phyloP scores from a whole-genome alignment of 2,797 vertebrate genomes.

The Gadopsis bispinosus region DNA sequence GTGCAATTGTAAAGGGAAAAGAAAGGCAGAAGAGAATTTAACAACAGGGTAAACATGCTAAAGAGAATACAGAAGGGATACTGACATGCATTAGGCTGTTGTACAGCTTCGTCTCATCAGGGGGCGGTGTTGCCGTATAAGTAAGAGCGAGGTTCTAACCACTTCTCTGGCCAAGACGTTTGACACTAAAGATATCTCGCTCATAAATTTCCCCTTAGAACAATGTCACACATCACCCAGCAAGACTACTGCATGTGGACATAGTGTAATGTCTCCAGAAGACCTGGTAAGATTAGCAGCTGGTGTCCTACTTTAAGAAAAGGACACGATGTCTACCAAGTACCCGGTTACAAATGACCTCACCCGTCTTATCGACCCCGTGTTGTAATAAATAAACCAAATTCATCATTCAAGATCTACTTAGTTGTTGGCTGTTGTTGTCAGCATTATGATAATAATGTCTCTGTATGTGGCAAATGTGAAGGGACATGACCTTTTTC shows the following conservation, averaged over 20 bases:
- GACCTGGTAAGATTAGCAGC: conserved; percentile 57
- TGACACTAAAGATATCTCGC: conserved; percentile 69
- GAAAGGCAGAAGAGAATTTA: conserved; percentile 28
- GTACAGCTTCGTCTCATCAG: conserved; percentile 47
- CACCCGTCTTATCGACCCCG: not conserved
- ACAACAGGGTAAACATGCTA: conserved; percentile 1
- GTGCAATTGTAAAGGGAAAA: conserved; percentile 16
- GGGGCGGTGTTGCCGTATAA: conserved; percentile 52
- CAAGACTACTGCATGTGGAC: conserved; percentile 36
- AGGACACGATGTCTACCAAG: conserved; percentile 54
- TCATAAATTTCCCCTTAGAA: conserved; percentile 67
- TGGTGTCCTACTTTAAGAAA: conserved; percentile 65
- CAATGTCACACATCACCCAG: conserved; percentile 64
- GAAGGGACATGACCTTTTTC: conserved; percentile 17
- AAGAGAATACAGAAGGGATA: not conserved
- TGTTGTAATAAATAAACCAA: not conserved
- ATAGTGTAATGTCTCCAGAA: conserved; percentile 59
- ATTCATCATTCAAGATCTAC: not conserved
- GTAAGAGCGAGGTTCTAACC: conserved; percentile 18
- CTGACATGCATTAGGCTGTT: conserved; percentile 9
- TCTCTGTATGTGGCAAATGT: not conserved
- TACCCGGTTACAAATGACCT: conserved; percentile 5
- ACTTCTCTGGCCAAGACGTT: conserved; percentile 31
- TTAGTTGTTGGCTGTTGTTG: not conserved
- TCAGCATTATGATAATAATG: not conserved